A percentile compares a stretch with the other conserved stretches of the same genome.
Conservation (phyloP, 2,888 invertebrate species). For the Patella depressa region DNA sequence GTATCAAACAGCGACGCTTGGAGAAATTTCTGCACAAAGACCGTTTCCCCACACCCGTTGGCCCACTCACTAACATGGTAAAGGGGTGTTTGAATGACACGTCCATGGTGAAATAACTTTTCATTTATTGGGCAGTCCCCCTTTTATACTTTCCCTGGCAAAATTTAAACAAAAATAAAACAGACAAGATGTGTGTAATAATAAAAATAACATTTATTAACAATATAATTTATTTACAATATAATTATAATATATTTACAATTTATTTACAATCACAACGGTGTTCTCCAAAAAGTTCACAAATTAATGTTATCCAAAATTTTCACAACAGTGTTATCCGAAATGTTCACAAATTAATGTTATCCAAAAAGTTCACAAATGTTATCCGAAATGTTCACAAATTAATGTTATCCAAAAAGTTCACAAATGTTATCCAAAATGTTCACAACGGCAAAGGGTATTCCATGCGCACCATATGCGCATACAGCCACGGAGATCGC, state of each 20-base stretch:
- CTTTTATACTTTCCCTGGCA: background rate
- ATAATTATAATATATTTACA: no score
- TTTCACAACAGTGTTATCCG: no score
- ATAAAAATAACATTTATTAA: no score
- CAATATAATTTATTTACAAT: no score
- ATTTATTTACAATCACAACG: no score
- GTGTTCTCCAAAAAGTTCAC: no score
- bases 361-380: background rate
- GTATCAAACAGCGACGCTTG: background rate
- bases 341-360: background rate
- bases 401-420: background rate
- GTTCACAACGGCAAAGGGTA: background rate
- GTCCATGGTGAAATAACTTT: background rate
- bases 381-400: no score
- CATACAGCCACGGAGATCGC: background rate
- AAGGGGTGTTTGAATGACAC: background rate
- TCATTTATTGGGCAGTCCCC: background rate
- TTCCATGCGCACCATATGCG: no score
- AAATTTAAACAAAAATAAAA: no score
- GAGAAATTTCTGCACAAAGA: background rate
- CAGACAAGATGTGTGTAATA: no score
- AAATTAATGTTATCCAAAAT: no score
- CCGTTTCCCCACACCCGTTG: background rate
- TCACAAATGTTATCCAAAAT: background rate
- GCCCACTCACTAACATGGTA: background rate